These are phyloP conservation scores for Drosophila tsacasi DNA, from an alignment of 1,140 invertebrate genomes.

Conservation along the genomic window DNA sequence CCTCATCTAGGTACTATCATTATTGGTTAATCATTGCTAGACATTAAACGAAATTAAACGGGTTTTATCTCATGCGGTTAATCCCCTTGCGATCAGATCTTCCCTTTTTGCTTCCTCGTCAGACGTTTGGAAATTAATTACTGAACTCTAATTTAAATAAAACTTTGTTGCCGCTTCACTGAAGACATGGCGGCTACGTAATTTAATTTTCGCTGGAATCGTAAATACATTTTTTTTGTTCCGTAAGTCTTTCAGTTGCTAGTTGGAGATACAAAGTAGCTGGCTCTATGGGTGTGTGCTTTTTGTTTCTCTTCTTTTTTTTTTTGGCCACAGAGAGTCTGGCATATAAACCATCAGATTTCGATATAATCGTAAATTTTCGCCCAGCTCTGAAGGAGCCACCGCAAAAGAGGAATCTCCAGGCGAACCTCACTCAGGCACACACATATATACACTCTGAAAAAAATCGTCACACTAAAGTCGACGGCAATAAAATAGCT, in stretches of 20 bases:
- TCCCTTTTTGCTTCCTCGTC: background rate
- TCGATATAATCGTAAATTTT: slow-evolving; percentile 84
- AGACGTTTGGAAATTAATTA: slow-evolving; percentile 74
- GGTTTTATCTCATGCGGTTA: slow-evolving; percentile 63
- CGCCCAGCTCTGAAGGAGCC: slow-evolving; percentile 61
- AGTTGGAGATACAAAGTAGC: slow-evolving; percentile 61
- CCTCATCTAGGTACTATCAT: slow-evolving; percentile 53
- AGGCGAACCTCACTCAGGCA: slow-evolving; percentile 38
- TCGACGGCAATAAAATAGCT: slow-evolving; percentile 79
- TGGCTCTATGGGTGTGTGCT: slow-evolving; percentile 43
- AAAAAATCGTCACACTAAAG: slow-evolving; percentile 77
- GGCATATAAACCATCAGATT: slow-evolving; percentile 82
- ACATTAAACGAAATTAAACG: slow-evolving; percentile 76
- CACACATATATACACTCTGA: slow-evolving; percentile 52
- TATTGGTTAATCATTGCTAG: slow-evolving; percentile 75
- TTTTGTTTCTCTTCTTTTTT: slow-evolving; percentile 24
- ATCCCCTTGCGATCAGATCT: slow-evolving; percentile 36
- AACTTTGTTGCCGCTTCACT: slow-evolving; percentile 69
- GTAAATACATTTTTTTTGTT: slow-evolving; percentile 78
- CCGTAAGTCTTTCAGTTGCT: slow-evolving; percentile 69
- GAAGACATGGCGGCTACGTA: slow-evolving; percentile 59
- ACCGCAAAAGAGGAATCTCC: slow-evolving; percentile 50
- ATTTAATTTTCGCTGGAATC: slow-evolving; percentile 81
- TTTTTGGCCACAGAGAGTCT: slow-evolving; percentile 67
- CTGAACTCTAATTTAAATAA: slow-evolving; percentile 74